Conservation (phyloP, 2,797 vertebrate species). For the Falco peregrinus region DNA sequence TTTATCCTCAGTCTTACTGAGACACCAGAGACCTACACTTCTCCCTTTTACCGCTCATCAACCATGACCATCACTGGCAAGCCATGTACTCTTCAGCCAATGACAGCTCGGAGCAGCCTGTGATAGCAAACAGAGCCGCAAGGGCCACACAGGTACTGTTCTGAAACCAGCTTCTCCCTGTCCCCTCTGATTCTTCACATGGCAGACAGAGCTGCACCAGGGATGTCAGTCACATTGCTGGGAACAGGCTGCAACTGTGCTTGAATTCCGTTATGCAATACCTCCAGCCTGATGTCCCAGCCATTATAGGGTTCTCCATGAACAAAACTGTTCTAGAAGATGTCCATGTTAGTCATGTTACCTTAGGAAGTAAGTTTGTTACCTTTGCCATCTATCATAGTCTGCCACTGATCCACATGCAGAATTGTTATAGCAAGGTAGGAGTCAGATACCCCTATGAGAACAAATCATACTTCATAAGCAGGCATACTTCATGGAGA, state of each 20-base stretch:
- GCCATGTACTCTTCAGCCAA: background rate
- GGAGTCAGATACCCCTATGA: background rate
- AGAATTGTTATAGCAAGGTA: background rate
- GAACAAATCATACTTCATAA: background rate
- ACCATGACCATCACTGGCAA: background rate
- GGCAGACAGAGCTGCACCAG: background rate
- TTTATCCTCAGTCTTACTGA: background rate
- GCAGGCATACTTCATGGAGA: background rate
- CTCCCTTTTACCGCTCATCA: background rate
- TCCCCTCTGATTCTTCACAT: background rate
- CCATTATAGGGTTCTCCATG: background rate
- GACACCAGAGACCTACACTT: background rate
- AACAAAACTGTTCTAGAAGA: background rate
- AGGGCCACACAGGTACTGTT: background rate
- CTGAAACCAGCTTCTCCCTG: background rate
- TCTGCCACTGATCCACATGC: background rate
- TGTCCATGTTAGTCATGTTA: background rate
- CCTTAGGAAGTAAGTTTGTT: background rate
- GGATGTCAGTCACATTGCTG: background rate
- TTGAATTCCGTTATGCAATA: background rate
- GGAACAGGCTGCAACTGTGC: background rate
- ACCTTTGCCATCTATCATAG: background rate
- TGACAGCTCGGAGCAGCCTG: background rate
- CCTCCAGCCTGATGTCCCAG: background rate
- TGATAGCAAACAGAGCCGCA: background rate